Conservation (phyloP, 2,888 invertebrate species). For the Amorpha juglandis region DNA sequence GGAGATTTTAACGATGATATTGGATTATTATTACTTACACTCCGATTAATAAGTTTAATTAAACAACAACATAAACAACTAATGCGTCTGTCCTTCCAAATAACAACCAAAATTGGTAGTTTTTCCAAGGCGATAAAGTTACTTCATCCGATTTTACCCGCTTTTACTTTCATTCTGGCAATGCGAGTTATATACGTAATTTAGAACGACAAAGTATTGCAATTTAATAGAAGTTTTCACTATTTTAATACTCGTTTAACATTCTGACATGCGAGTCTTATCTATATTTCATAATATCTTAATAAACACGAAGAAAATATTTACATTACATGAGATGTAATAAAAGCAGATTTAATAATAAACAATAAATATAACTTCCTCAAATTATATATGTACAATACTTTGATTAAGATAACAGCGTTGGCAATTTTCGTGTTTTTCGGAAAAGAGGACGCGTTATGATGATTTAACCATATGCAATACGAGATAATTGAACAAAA, state of each 20-base stretch:
- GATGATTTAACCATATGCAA: no score
- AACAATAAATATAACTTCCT: not conserved
- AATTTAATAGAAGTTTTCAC: conserved; percentile 8
- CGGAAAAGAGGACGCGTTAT: no score
- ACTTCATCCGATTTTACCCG: conserved; percentile 4
- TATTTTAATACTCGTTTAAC: not conserved
- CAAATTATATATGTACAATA: no score
- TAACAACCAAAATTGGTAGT: not conserved
- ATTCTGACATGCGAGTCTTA: not conserved
- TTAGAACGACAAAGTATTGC: conserved; percentile 18
- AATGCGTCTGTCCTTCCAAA: not conserved
- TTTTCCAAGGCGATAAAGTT: conserved; percentile 18
- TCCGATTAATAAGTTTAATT: no score
- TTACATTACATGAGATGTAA: not conserved
- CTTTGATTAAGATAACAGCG: no score
- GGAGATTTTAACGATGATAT: no score
- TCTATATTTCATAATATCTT: not conserved
- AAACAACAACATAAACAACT: no score
- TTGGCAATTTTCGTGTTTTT: no score
- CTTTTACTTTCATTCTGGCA: conserved; percentile 10
- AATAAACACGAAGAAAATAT: not conserved
- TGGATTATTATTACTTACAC: no score
- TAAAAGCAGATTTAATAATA: not conserved
- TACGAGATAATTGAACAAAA: no score
- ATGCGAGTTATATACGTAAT: not conserved